Base-by-base conservation (phyloP, 2,888 invertebrate genomes). In the Megaustenia siamemsis region DNA sequence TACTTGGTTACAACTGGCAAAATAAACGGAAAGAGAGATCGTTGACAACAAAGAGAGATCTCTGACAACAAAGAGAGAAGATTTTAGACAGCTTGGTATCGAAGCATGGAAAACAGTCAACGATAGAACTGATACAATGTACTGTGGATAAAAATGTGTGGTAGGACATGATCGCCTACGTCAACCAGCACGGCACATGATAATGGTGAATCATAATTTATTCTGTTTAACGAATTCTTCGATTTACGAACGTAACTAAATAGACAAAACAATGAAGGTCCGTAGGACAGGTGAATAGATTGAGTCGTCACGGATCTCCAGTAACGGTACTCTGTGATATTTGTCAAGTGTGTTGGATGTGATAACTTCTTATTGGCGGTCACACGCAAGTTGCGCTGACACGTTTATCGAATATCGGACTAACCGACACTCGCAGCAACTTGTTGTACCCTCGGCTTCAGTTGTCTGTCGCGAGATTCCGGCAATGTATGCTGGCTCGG, bases 261-360 rank as follows among this genome's bases (percentile, higher is more conserved):
- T n/a, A 69, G n/a, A n/a, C n/a, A 69, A 40, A 69, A 69, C 5
- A 69, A 6, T n/a, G 4, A 24, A 43, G 8, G 69, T n/a, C n/a
- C 24, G 1, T 69, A 43, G 21, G 43, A 43, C 10, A 6, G 45
- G 12, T 69, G 43, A 69, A 40, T 1, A 69, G 66, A 5, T n/a
- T 21, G 68, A 21, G 5, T 18, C 4, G 40, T 6, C 69, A 6
- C 28, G 63, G 12, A 12, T 35, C 35, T 18, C 12, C 24, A 8
- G 24, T 40, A 24, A 69, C 40, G 69, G 43, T 69, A 69, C 40
- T 28, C 28, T 40, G 69, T 43, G 69, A 69, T 69, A 43, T 69
- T 69, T 69, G 69, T 69, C 24, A 43, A 69, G 24, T 69, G 69
- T 69, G 69, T 38, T 43, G 40, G 43, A 69, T 40, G 43, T 69